phyloP scores from a whole-genome alignment of 35 echinoderm and acorn worm species.

The Heliocidaris erythrogramma region DNA sequence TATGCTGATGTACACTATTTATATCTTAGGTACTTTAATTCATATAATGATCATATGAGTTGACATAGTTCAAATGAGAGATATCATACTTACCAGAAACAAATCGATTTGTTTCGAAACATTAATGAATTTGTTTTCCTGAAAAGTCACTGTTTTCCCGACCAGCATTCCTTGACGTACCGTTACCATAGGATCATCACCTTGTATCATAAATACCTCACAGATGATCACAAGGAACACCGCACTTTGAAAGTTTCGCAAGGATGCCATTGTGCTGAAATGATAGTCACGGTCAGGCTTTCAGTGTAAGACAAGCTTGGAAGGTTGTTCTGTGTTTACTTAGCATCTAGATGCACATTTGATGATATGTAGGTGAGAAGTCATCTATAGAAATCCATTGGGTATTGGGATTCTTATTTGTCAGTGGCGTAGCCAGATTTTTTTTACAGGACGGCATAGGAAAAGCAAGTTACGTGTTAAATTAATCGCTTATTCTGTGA shows the following conservation, averaged over 20 bases:
- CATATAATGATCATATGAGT: too few relatives aligned
- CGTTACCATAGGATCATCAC: slow-evolving; percentile 22
- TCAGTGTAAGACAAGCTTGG: not conserved
- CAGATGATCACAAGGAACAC: not conserved
- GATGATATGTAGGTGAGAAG: not conserved
- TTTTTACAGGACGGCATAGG: too few relatives aligned
- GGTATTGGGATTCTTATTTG: not conserved
- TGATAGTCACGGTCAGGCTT: not conserved
- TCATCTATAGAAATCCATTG: not conserved
- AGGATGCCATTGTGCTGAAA: not conserved
- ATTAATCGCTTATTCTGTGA: too few relatives aligned
- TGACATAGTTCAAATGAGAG: too few relatives aligned
- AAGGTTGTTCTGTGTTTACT: not conserved
- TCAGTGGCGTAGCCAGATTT: too few relatives aligned
- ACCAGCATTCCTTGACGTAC: slow-evolving; percentile 52
- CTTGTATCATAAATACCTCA: not conserved
- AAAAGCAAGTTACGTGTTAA: too few relatives aligned
- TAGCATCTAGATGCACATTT: not conserved
- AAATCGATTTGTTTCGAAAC: slow-evolving; percentile 59
- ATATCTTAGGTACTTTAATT: too few relatives aligned
- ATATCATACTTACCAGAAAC: slow-evolving; percentile 47
- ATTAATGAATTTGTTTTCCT: slow-evolving; percentile 53
- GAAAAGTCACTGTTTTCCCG: slow-evolving; percentile 15
- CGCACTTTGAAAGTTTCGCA: not conserved
- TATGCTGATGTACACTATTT: too few relatives aligned